Percentiles rank a stretch among this genome's conserved stretches.
Conservation (phyloP, 2,113 vertebrate genomes). For the Peromyscus leucopus region DNA sequence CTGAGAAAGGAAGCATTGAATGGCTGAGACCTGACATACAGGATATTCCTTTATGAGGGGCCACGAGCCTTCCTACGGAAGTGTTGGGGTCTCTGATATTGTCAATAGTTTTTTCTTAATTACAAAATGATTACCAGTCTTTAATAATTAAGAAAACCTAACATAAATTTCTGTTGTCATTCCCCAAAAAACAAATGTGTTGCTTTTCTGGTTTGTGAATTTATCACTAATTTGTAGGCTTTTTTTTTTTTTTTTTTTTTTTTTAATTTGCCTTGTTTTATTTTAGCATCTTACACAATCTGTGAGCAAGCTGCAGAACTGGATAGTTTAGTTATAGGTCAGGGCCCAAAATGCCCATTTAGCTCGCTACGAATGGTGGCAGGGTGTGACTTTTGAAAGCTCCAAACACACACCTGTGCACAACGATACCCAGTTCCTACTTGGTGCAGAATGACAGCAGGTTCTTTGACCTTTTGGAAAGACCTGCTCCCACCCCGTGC, state of each 20-base stretch:
- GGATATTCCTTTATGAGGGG: neutral
- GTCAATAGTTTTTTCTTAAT: constrained; percentile 29
- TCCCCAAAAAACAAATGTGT: constrained; percentile 3
- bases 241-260: no score
- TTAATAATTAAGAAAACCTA: neutral
- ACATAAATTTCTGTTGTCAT: neutral
- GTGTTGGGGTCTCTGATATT: neutral
- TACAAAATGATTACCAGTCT: constrained; percentile 22
- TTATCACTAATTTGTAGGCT: constrained; percentile 22
- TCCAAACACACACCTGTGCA: constrained; percentile 64
- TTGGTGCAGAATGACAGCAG: neutral
- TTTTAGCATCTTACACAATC: constrained; percentile 2
- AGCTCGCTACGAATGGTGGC: constrained; percentile 72
- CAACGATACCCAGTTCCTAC: constrained; percentile 17
- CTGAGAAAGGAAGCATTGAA: neutral
- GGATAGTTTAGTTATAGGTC: constrained; percentile 70
- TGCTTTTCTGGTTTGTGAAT: constrained; percentile 36
- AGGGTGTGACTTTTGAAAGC: constrained; percentile 67
- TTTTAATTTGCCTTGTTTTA: neutral
- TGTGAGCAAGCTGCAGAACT: constrained; percentile 67
- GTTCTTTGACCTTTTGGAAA: constrained; percentile 27
- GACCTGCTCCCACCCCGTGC: neutral
- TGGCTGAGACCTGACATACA: neutral
- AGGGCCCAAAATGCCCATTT: constrained; percentile 36
- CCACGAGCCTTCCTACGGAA: neutral